phyloP scores from a whole-genome alignment of 2,888 invertebrate genomes.

The Anoplius nigerrimus region DNA sequence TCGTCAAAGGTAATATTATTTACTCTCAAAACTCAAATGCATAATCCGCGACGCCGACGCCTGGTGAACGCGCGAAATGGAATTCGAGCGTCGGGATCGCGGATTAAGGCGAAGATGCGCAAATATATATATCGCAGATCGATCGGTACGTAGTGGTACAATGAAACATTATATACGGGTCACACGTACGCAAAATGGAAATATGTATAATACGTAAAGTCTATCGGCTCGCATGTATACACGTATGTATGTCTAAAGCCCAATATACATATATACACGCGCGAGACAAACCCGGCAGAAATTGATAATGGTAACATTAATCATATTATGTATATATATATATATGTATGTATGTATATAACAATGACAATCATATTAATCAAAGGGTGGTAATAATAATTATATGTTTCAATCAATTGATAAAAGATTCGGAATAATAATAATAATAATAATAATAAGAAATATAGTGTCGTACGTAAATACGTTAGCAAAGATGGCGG shows the following conservation, averaged over 20 bases:
- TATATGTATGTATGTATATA: slow-evolving; percentile 37
- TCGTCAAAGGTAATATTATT: too few relatives aligned
- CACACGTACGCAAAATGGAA: slow-evolving; percentile 3
- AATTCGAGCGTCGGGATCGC: too few relatives aligned
- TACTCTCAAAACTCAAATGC: too few relatives aligned
- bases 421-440: slow-evolving; percentile 23
- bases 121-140: too few relatives aligned
- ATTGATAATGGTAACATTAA: slow-evolving; percentile 49
- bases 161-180: slow-evolving; percentile 4
- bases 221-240: slow-evolving; percentile 18
- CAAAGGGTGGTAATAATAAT: slow-evolving; percentile 25
- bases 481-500: slow-evolving; percentile 52
- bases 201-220: slow-evolving; percentile 11
- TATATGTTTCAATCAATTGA: slow-evolving; percentile 27
- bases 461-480: slow-evolving; percentile 54
- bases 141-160: background rate
- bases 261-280: slow-evolving; percentile 34
- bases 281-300: slow-evolving; percentile 39
- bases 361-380: slow-evolving; percentile 26
- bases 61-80: too few relatives aligned
- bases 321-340: slow-evolving; percentile 40
- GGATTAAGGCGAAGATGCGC: too few relatives aligned
- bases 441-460: slow-evolving; percentile 39
- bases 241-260: slow-evolving; percentile 13
- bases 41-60: too few relatives aligned